Base-by-base conservation (phyloP, 2,797 vertebrate species). In the Enteromius viviparus region DNA sequence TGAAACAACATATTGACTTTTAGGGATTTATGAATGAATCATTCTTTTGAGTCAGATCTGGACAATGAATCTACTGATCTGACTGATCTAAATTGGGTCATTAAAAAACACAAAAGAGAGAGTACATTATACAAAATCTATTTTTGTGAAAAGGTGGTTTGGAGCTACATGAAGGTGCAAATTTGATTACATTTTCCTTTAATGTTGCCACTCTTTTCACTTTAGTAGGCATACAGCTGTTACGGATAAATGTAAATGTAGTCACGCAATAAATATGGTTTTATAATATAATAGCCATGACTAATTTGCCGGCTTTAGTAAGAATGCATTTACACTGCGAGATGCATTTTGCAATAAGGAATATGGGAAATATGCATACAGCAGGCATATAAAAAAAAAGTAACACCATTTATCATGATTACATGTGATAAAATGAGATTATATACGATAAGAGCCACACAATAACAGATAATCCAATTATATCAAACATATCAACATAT, bases 401-500 rank as follows among this genome's bases (percentile, higher is more conserved):
- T 32, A 21, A 80, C 68, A 79, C 82, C 42, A 85, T 74, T 85
- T 82, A 86, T 85, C 70, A 70, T 76, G 78, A 45, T 88, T 55
- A 85, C 62, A 78, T 12, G 62, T 8, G 5, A 70, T 32, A 4
- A 87, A 80, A 87, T 26, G 75, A 26, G 45, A 81, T 85, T 84
- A 85, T 85, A 60, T 58, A 37, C 14, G n/a, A 84, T 77, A 82
- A 58, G 80, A 87, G 34, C 65, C 83, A 77, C 78, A 78, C 87
- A 85, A 80, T 76, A 69, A 62, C 68, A 84, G 68, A 84, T 71
- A 78, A 85, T 79, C 42, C 76, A 49, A 84, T 84, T 89, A 88
- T 42, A 81, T 69, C 42, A 66, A 82, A 71, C 34, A 69, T 68
- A 66, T 83, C 65, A 55, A 58, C 17, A 76, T 34, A 51, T 62